Percentiles rank a stretch among this genome's conserved stretches.
Evolutionary conservation across 2,888 invertebrate genomes (phyloP).

Genomic region (Nasonia oneida): DNA sequence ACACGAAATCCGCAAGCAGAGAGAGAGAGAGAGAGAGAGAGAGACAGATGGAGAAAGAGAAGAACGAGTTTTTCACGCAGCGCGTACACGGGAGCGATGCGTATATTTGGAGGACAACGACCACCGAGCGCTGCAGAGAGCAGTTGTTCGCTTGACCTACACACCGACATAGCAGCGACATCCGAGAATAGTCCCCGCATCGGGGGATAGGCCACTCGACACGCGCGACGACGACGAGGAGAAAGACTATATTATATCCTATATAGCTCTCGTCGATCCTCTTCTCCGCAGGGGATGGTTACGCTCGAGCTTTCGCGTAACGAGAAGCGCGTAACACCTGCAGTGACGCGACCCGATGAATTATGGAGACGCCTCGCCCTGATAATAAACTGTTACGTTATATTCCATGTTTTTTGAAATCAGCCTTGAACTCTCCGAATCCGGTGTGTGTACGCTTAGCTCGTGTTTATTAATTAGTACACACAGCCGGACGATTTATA

Average conservation of each 20-base stretch:
- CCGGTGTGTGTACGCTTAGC: no score
- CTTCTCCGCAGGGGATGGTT: neutral
- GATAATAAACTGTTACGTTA: neutral
- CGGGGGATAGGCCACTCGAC: neutral
- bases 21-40: neutral
- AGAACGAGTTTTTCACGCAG: neutral
- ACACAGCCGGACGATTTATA: no score
- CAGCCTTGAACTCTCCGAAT: no score
- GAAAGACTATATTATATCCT: no score
- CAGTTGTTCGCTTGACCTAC: slow-evolving; percentile 56
- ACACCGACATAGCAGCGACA: slow-evolving; percentile 42
- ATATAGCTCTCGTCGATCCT: neutral
- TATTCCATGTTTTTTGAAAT: neutral
- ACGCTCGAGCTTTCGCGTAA: neutral
- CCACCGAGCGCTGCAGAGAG: slow-evolving; percentile 31
- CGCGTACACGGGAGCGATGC: neutral
- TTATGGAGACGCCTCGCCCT: neutral
- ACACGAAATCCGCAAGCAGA: no score
- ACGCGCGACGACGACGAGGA: neutral
- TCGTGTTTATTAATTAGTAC: no score
- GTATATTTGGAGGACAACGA: slow-evolving; percentile 55
- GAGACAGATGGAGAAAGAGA: neutral
- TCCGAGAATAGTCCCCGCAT: slow-evolving; percentile 43
- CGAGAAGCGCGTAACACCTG: neutral
- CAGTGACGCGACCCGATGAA: neutral